A percentile compares a stretch with the other conserved stretches of the same genome.
Conservation (phyloP, 2,888 invertebrate species). For the Aphodius granarius region DNA sequence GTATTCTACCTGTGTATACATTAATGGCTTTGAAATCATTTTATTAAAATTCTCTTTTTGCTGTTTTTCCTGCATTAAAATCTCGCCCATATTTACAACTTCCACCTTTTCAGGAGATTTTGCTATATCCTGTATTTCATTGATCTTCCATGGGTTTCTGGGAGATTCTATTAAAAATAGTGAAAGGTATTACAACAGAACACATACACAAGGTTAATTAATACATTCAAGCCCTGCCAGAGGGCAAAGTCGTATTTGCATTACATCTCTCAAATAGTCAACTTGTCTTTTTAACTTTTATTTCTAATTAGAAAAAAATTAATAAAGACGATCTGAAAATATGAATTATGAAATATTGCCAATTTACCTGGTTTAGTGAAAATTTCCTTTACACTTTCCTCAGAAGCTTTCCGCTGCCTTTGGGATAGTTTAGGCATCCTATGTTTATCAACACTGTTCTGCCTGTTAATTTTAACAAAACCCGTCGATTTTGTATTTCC, state of each 20-base stretch:
- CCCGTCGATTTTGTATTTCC: conserved; percentile 33
- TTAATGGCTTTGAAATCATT: conserved; percentile 72
- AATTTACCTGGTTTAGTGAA: conserved; percentile 25
- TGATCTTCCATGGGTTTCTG: conserved; percentile 55
- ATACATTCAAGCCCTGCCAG: no score
- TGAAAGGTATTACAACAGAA: no score
- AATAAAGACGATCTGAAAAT: no score
- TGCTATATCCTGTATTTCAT: conserved; percentile 47
- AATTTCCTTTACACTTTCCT: conserved; percentile 48
- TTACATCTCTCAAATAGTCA: no score
- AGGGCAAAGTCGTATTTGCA: no score
- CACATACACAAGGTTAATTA: no score
- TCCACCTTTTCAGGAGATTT: conserved; percentile 37
- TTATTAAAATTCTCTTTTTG: conserved; percentile 72
- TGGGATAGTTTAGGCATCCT: conserved; percentile 61
- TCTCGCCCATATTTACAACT: conserved; percentile 55
- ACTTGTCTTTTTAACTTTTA: no score
- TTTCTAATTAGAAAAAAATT: no score
- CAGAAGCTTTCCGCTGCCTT: conserved; percentile 64
- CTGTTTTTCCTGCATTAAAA: conserved; percentile 73
- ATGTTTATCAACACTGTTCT: conserved; percentile 34
- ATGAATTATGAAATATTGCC: no score
- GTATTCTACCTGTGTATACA: conserved; percentile 71
- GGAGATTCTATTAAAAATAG: conserved; percentile 47
- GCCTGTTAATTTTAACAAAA: conserved; percentile 43